Base-by-base conservation (phyloP, 2,888 invertebrate species). In the Pimpla rufipes region DNA sequence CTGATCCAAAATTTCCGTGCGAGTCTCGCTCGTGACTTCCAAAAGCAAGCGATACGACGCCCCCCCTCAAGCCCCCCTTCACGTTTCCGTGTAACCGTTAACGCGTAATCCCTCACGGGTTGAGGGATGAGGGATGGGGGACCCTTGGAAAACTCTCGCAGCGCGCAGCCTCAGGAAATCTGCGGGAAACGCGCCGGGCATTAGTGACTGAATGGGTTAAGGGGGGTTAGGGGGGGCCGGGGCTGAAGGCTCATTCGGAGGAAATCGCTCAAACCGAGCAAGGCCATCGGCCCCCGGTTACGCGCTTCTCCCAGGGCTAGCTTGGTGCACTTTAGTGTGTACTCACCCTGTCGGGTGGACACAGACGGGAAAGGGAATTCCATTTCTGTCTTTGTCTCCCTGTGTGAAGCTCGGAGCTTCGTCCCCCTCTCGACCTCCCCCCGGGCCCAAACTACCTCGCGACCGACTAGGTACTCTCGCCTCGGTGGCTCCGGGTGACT, bases 1-100 rank as follows among this genome's bases (percentile, higher is more conserved):
- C 88, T 88, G 88, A 89, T 90, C 88, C 87, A 85, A 88, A 88
- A 88, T 89, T 90, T 87, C 87, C n/a, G 52, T 68, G 13, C 21
- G 21, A 55, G 73, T 35, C n/a, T 16, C 45, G n/a, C n/a, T n/a
- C 66, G 50, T 11, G 45, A 16, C 37, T 62, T 40, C 37, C 37
- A 62, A 62, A 62, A 37, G 16, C 18, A 59, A n/a, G 3, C 37
- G 11, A 29, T 5, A 5, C 29, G n/a, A 29, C 29, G 5, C 29
- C 2, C 29, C 2, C 29, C 29, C 29, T 5, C 2, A 29, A 2
- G 29, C 5, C 5, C 5, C 5, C 29, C 29, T 3, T 29, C 18
- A 35, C 35, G 1, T 8, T 37, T 62, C 37, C 37, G n/a, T 18
- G 10, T 62, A 40, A n/a, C 35, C 35, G n/a, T 35, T n/a, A 37